Evolutionary conservation across 2,113 vertebrate species (phyloP), one percentile per base, ranked within the genome.

Genomic region (Chamaetylas fuelleborni): DNA sequence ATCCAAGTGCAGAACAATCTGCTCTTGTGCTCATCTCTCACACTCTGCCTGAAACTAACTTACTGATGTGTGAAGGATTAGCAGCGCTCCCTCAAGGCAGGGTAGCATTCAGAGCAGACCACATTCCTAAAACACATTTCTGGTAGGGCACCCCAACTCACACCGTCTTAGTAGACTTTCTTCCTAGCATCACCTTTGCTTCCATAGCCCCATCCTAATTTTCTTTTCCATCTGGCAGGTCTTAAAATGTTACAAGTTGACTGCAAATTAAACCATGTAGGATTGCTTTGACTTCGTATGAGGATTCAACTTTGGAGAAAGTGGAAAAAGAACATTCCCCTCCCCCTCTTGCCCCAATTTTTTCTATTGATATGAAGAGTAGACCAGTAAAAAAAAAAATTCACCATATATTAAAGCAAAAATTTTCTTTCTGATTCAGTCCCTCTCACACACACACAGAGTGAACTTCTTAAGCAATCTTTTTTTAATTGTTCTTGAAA

Each of bases 341-440:
- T 23, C 7, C 4, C 2, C 2, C 1, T 4, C 26, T 28, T 12
- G 29, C 11, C 5, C 9, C 5, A 5, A 2, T 10, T 76, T 79
- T 64, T 73, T 38, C 28, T 42, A 34, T 1, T n/a, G 24, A 33
- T 12, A 54, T 34, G 82, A 45, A 73, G 50, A 76, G 5, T 13
- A 57, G 20, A 70, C 8, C 10, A 74, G 14, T 31, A 22, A 24
- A 64, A 61, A 24, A 61, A 24, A 57, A 38, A 14, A 11, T 22
- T 61, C 25, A 56, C 17, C 16, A 47, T 22, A 19, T 3, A 38
- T 31, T 48, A 53, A 2, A 65, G 12, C 7, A 74, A 38, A 56
- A 43, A 20, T 26, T 64, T 84, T 33, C 36, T 33, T 50, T 50
- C 25, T 43, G 19, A 77, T 57, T 83, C 64, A 69, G 22, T 33